phyloP scores from a whole-genome alignment of 1,140 invertebrate species.

The Hydropsyche tenuis region DNA sequence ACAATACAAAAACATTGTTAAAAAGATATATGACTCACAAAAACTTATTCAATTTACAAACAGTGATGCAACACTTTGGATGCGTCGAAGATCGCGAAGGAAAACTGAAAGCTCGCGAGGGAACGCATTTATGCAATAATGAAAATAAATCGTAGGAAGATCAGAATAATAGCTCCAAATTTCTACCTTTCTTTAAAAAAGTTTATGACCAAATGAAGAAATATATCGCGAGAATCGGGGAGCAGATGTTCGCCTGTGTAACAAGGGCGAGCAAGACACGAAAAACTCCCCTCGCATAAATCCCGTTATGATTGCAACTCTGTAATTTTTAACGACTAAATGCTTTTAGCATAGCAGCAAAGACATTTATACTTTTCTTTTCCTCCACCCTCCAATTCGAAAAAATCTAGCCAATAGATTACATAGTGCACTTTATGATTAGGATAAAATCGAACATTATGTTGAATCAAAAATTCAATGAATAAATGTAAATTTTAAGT shows the following conservation, averaged over 20 bases:
- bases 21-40: no score
- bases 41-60: not conserved
- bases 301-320: conserved; percentile 50
- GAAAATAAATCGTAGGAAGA: conserved; percentile 21
- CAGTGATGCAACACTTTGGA: not conserved
- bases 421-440: no score
- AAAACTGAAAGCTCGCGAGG: no score
- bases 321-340: conserved; percentile 51
- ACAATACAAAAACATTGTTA: conserved; percentile 54
- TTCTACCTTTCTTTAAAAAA: conserved; percentile 9
- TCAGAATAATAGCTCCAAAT: conserved; percentile 4
- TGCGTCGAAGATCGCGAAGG: no score
- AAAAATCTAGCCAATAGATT: no score
- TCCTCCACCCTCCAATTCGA: no score
- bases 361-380: not conserved
- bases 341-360: conserved; percentile 45
- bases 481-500: no score
- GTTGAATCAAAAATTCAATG: no score
- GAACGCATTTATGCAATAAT: not conserved
- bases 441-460: no score
- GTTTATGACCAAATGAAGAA: conserved; percentile 45
- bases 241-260: conserved; percentile 44
- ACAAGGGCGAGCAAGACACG: not conserved
- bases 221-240: conserved; percentile 41
- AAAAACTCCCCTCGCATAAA: conserved; percentile 40